phyloP scores from a whole-genome alignment of 2,113 vertebrate genomes.

The Casuarius casuarius region DNA sequence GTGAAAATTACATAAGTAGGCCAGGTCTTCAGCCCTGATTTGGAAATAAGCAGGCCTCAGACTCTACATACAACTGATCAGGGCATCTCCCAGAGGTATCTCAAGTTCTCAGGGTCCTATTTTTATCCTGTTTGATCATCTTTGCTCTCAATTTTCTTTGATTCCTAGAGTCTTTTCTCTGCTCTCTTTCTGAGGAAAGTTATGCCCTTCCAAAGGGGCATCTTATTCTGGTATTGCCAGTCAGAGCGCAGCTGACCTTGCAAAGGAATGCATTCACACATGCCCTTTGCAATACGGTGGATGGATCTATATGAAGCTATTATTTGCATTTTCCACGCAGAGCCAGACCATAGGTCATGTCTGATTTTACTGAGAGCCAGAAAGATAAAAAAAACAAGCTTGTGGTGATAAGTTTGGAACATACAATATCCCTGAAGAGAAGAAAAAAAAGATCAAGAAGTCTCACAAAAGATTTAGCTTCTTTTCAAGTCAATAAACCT shows the following conservation, averaged over 20 bases:
- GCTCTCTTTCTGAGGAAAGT: neutral
- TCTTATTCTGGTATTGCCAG: neutral
- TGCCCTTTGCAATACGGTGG: neutral
- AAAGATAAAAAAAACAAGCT: neutral
- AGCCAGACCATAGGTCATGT: neutral
- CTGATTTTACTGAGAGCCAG: neutral
- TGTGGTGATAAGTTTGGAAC: neutral
- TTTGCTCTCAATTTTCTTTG: neutral
- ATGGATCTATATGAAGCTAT: neutral
- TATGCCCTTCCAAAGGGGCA: neutral
- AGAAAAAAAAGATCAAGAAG: neutral
- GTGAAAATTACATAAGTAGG: neutral
- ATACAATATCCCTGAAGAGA: neutral
- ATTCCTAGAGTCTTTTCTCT: fast-evolving
- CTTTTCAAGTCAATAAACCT: neutral
- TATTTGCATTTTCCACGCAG: neutral
- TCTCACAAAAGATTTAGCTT: neutral
- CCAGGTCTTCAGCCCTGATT: neutral
- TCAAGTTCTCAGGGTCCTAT: neutral
- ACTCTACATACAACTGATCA: neutral
- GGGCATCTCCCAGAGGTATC: neutral
- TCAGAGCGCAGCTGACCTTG: neutral
- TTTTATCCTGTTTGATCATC: neutral
- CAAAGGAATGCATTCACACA: neutral
- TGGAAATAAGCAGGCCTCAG: neutral